Percentiles rank a stretch among this genome's conserved stretches.
Conservation (phyloP, 2,888 invertebrate species). For the Mechanitis mazaeus region DNA sequence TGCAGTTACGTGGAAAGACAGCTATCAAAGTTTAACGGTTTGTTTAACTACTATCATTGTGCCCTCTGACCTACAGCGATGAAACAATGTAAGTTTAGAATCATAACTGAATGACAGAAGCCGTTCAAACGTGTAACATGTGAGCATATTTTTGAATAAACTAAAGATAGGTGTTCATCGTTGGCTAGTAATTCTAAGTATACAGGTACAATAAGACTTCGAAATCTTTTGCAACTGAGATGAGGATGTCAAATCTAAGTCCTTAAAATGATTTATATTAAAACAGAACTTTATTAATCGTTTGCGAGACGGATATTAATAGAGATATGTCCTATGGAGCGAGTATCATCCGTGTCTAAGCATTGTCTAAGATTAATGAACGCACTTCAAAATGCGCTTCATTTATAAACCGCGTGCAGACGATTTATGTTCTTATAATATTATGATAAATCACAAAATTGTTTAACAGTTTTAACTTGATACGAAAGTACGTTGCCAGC, state of each 20-base stretch:
- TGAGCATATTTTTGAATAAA: no score
- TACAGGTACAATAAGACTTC: no score
- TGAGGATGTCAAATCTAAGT: no score
- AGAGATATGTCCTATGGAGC: background rate
- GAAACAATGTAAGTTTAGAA: background rate
- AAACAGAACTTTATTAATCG: background rate
- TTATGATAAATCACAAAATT: background rate
- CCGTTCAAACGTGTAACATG: background rate
- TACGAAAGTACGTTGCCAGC: background rate
- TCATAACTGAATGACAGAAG: background rate
- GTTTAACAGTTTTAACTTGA: background rate
- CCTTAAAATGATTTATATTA: background rate
- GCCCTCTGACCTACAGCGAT: background rate
- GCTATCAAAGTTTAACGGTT: background rate
- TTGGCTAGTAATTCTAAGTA: no score
- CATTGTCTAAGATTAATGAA: slow-evolving; percentile 26
- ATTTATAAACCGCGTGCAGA: background rate
- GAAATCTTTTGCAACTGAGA: no score
- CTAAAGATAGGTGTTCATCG: no score
- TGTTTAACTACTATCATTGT: background rate
- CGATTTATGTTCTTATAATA: background rate
- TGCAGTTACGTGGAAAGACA: background rate
- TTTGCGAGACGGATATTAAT: slow-evolving; percentile 2
- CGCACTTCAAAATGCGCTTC: slow-evolving; percentile 12
- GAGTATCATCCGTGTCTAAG: slow-evolving; percentile 1